Percentiles rank a stretch among this genome's conserved stretches.
Evolutionary conservation across 2,888 invertebrate species (phyloP).

Genomic region (Cosmopolites sordidus): DNA sequence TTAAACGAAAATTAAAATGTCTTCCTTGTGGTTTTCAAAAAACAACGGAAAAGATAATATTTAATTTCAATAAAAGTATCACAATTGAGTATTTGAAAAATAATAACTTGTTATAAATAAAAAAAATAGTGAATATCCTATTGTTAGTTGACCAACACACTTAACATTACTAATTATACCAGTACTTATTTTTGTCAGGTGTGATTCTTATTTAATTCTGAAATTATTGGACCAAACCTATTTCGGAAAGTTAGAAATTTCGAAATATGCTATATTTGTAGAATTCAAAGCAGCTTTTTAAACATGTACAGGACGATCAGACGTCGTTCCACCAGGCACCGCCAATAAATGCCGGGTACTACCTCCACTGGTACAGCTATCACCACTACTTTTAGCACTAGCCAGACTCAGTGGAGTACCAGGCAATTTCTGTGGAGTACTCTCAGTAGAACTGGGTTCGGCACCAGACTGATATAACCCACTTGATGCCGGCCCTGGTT

Average conservation of each 20-base stretch:
- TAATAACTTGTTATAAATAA: background rate
- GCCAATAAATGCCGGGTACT: conserved; percentile 70
- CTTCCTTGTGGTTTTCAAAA: too few relatives aligned
- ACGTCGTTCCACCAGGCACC: conserved; percentile 31
- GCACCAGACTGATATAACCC: conserved; percentile 51
- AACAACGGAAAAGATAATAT: too few relatives aligned
- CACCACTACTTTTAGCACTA: conserved; percentile 70
- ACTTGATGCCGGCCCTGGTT: conserved; percentile 65
- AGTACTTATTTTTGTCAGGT: too few relatives aligned
- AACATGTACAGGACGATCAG: conserved; percentile 41
- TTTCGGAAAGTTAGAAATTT: too few relatives aligned
- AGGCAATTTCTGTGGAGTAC: conserved; percentile 47
- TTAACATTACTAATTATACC: too few relatives aligned
- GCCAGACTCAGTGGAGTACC: conserved; percentile 68
- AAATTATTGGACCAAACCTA: too few relatives aligned
- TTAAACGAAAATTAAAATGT: too few relatives aligned
- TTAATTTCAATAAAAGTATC: background rate
- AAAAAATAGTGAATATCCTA: too few relatives aligned
- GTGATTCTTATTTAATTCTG: too few relatives aligned
- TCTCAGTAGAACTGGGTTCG: conserved; percentile 42
- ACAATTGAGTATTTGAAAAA: background rate
- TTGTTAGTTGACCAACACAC: too few relatives aligned
- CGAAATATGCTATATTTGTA: too few relatives aligned
- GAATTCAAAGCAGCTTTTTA: conserved; percentile 25
- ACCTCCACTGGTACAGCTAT: conserved; percentile 78